Base-by-base conservation (phyloP, 2,113 vertebrate genomes). In the Sitta europaea region DNA sequence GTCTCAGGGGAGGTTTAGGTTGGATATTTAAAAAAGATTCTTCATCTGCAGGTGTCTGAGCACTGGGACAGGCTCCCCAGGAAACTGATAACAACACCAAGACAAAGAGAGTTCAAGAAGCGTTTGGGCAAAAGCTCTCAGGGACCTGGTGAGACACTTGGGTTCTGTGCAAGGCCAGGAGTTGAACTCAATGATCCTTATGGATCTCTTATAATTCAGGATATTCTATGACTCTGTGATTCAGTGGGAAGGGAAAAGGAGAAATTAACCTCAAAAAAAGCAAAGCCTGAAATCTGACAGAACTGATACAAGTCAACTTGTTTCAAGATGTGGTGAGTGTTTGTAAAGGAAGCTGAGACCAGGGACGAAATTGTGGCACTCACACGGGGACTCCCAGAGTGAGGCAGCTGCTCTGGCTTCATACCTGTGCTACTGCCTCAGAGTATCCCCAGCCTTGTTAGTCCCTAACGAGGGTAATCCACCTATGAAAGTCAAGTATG, bases 121-220 rank as follows among this genome's bases (percentile, higher is more conserved):
- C 0, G 0, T 54, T 54, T 47, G n/a, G 16, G 23, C 23, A 53
- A 53, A 6, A 11, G 12, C 14, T 13, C 38, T 61, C 23, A 45
- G n/a, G 6, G 33, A 70, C 12, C 1, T 14, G 15, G 8, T 61
- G 29, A 40, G 24, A 54, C 7, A 38, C 47, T 18, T 61, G 23
- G 28, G 18, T 4, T 16, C n/a, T 70, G 16, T 29, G 16, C 24
- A 29, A 11, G 19, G 40, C 15, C 47, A n/a, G 40, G 29, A 61
- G 23, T 2, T 47, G 20, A 23, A n/a, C 55, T 29, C 1, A 0
- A 4, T 54, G 28, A 70, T 70, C 20, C 22, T 47, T 38, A 6
- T 24, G 16, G 11, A 12, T n/a, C 19, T 19, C 40, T 21, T 47
- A 19, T 29, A 47, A 38, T 18, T 61, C 55, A 70, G 55, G 10